phyloP scores from a whole-genome alignment of 2,888 invertebrate genomes.

The Pyrochroa serraticornis region DNA sequence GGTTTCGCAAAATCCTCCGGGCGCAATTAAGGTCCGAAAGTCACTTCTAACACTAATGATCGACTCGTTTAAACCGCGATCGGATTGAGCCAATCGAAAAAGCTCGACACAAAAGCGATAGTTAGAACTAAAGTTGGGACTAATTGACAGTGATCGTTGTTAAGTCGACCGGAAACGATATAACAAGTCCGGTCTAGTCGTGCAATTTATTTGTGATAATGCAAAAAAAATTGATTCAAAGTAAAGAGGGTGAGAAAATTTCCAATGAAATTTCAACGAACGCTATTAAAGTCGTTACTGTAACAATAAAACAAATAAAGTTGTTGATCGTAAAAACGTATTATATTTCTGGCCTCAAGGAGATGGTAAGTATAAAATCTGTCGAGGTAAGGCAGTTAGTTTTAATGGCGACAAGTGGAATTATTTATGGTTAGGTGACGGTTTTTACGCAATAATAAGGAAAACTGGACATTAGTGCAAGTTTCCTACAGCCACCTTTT shows the following conservation, averaged over 20 bases:
- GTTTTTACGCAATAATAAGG: too few relatives aligned
- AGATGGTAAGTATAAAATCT: too few relatives aligned
- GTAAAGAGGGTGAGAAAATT: background rate
- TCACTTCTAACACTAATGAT: conserved; percentile 35
- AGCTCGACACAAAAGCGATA: conserved; percentile 48
- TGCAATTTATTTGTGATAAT: conserved; percentile 19
- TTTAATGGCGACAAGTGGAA: too few relatives aligned
- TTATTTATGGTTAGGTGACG: too few relatives aligned
- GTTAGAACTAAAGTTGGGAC: conserved; percentile 44
- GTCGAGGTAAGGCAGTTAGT: too few relatives aligned
- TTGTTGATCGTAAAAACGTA: conserved; percentile 27
- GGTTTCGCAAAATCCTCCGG: background rate
- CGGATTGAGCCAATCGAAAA: conserved; percentile 47
- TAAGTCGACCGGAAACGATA: conserved; percentile 48
- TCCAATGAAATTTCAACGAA: too few relatives aligned
- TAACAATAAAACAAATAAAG: conserved; percentile 27
- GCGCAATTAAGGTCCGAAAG: conserved; percentile 11
- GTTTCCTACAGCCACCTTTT: too few relatives aligned
- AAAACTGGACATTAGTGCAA: too few relatives aligned
- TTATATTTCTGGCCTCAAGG: conserved; percentile 15
- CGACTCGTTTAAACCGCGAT: conserved; percentile 34
- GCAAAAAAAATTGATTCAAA: conserved; percentile 10
- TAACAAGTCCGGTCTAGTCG: conserved; percentile 30
- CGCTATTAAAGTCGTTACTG: conserved; percentile 6
- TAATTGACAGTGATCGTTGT: conserved; percentile 53